phyloP scores from a whole-genome alignment of 2,888 invertebrate genomes.

The Pollenia amentaria region DNA sequence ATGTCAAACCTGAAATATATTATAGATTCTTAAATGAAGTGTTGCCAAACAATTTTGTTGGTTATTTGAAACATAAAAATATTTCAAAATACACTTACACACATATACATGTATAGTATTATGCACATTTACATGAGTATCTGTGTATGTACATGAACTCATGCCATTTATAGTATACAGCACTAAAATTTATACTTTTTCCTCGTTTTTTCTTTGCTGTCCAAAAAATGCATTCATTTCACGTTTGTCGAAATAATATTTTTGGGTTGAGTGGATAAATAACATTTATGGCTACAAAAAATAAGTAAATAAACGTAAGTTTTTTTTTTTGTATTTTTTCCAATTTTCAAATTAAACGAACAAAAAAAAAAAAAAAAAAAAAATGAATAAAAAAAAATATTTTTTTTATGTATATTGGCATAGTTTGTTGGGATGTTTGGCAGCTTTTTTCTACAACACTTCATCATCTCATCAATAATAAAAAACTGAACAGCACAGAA shows the following conservation, averaged over 20 bases:
- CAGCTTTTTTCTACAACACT: conserved; percentile 59
- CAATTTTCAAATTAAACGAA: conserved; percentile 44
- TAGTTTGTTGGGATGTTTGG: conserved; percentile 58
- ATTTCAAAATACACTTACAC: background rate
- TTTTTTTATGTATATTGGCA: conserved; percentile 54
- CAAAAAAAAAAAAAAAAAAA: conserved; percentile 5
- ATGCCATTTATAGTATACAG: background rate
- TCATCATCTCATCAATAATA: conserved; percentile 52
- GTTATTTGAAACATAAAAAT: conserved; percentile 37
- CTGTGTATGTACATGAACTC: background rate
- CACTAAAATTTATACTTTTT: conserved; percentile 19
- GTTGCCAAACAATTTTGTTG: conserved; percentile 64
- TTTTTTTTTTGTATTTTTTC: conserved; percentile 36
- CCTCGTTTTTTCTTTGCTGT: background rate
- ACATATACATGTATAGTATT: conserved; percentile 6
- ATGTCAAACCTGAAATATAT: conserved; percentile 14
- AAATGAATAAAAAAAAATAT: background rate
- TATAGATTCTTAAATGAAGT: conserved; percentile 53
- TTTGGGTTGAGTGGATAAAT: conserved; percentile 71
- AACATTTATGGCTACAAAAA: conserved; percentile 62
- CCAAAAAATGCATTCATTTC: conserved; percentile 61
- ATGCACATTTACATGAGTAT: background rate
- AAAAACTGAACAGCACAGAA: background rate
- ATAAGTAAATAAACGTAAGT: conserved; percentile 58
- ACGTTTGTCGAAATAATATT: conserved; percentile 68